Evolutionary conservation across 2,888 invertebrate genomes (phyloP), one percentile per base, ranked within the genome.

Genomic region (Marronus borbonicus): DNA sequence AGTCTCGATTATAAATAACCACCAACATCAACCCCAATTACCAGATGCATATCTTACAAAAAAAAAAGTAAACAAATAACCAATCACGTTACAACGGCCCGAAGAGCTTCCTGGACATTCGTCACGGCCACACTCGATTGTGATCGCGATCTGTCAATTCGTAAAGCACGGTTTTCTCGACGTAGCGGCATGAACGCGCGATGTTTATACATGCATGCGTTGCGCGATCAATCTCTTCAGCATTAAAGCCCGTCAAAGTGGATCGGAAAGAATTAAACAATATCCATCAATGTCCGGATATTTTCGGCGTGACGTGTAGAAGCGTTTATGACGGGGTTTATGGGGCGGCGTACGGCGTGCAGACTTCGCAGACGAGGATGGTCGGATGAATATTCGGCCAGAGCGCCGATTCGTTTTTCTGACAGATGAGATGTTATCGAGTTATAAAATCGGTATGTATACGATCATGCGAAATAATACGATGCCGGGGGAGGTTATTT

Each of bases 241-340:
- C 68, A 68, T 68, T 68, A 68, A n/a, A 68, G 24, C 65, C 44
- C 39, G 65, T 66, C 39, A 66, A 66, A 66, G 20, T 44, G 68
- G 20, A 50, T 50, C 50, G 68, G 50, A 68, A 68, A 66, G 50
- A 68, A 50, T 68, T 68, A 68, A 68, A 68, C 68, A 68, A 68
- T 68, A 68, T 68, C 68, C 68, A 68, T 68, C 68, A 68, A 68
- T 28, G 68, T 68, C 68, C n/a, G 28, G 24, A 50, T 68, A 50
- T 50, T 68, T 68, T 68, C 28, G 39, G 44, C 12, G 36, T 31
- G 28, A 14, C 36, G 39, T 39, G 31, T 39, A 39, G 17, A 8
- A 50, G 44, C 39, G 50, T 68, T 68, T 68, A 68, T 62, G 62
- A 28, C 14, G 28, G 28, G 28, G 24, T 55, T 55, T 20, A 55